Percentiles rank a stretch among this genome's conserved stretches.
Conservation (phyloP, 2,797 vertebrate species). For the Manis javanica region DNA sequence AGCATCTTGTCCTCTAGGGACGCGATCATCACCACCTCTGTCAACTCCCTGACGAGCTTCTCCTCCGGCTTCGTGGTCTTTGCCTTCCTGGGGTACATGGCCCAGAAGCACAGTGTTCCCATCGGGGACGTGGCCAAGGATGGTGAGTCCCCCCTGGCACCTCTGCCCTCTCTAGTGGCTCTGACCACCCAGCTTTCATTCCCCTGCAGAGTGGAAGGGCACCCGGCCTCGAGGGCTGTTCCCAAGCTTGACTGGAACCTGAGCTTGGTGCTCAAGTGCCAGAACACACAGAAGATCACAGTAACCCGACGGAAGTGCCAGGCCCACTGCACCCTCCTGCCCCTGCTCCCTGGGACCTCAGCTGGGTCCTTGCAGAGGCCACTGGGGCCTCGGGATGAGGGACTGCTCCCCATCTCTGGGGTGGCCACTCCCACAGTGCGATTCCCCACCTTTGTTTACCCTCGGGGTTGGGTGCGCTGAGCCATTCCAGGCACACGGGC, state of each 20-base stretch:
- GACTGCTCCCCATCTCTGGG: background rate
- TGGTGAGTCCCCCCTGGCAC: conserved; percentile 83
- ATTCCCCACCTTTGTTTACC: background rate
- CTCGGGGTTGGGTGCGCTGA: background rate
- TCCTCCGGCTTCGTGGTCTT: conserved; percentile 96
- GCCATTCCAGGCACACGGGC: background rate
- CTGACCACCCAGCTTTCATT: accelerated
- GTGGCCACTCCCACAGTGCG: too few relatives aligned
- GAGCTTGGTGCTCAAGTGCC: too few relatives aligned
- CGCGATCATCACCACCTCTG: conserved; percentile 94
- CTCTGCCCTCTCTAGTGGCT: accelerated
- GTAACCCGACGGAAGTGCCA: accelerated
- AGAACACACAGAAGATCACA: accelerated
- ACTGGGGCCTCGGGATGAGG: background rate
- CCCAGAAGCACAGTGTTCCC: conserved; percentile 93
- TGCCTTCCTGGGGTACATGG: conserved; percentile 95
- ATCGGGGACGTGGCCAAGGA: conserved; percentile 94
- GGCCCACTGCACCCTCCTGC: accelerated
- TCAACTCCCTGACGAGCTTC: conserved; percentile 96
- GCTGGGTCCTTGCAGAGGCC: background rate
- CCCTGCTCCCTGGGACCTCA: accelerated
- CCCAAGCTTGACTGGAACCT: too few relatives aligned
- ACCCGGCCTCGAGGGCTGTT: too few relatives aligned
- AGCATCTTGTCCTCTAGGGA: conserved; percentile 86
- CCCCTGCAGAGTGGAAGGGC: background rate